A percentile compares a stretch with the other conserved stretches of the same genome.
These are phyloP conservation scores for Acrocyrtus sp. DNA, from an alignment of 2,888 invertebrate species.

Conservation along the genomic window DNA sequence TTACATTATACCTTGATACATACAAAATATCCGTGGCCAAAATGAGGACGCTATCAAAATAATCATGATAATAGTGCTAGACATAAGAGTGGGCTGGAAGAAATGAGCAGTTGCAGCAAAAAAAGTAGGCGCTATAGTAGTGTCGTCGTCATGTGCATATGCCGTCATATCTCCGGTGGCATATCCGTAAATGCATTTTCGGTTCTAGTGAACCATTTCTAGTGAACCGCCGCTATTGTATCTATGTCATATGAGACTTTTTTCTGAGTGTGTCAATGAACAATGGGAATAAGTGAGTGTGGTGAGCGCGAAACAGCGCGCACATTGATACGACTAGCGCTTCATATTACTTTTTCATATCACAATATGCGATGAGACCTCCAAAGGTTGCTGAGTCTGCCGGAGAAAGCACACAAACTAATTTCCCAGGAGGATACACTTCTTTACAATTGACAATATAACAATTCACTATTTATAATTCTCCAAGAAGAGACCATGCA, in stretches of 20 bases:
- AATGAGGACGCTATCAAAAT: not conserved
- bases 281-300: not conserved
- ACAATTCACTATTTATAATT: conserved; percentile 39
- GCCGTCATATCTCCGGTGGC: too few relatives aligned
- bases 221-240: too few relatives aligned
- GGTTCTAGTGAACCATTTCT: too few relatives aligned
- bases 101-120: too few relatives aligned
- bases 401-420: conserved; percentile 38
- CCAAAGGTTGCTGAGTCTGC: too few relatives aligned
- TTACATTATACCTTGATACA: not conserved
- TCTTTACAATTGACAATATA: conserved; percentile 39
- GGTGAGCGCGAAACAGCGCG: not conserved
- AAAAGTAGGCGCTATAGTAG: too few relatives aligned
- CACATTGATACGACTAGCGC: not conserved
- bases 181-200: too few relatives aligned
- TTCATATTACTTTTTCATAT: not conserved
- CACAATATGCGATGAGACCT: too few relatives aligned
- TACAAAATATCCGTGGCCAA: not conserved
- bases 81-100: too few relatives aligned
- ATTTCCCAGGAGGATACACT: conserved; percentile 45
- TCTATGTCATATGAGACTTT: too few relatives aligned
- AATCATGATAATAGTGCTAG: too few relatives aligned
- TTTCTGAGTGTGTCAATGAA: not conserved
- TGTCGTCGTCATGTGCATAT: too few relatives aligned
- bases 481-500: conserved; percentile 5